phyloP scores from a whole-genome alignment of 1,140 invertebrate species.

The Trypoxylus dichotomus region DNA sequence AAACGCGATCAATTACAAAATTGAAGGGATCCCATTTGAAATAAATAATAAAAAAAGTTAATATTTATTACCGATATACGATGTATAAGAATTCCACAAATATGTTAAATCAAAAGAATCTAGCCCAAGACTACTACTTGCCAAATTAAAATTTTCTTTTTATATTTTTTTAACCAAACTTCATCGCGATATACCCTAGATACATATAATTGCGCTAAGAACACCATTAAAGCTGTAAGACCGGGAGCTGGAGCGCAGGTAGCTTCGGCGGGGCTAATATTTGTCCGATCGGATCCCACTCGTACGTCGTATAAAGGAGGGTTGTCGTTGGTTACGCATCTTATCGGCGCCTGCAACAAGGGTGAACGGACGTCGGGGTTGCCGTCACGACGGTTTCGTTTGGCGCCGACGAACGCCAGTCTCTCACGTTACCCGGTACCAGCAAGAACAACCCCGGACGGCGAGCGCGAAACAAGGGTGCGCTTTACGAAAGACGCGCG shows the following conservation, averaged over 20 bases:
- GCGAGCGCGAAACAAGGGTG: not conserved
- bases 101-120: no score
- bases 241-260: not conserved
- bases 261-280: not conserved
- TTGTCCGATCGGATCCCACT: not conserved
- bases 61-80: no score
- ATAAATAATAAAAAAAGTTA: no score
- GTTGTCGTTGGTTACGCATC: not conserved
- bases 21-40: no score
- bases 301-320: not conserved
- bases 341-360: not conserved
- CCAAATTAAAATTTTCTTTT: no score
- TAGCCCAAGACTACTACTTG: no score
- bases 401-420: not conserved
- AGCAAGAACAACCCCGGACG: not conserved
- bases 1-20: no score
- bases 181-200: no score
- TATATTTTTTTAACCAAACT: no score
- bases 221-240: not conserved
- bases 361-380: slow-evolving; percentile 4
- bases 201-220: no score
- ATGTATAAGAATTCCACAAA: no score
- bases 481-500: not conserved
- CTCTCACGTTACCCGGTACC: not conserved
- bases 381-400: not conserved